Conservation (phyloP, 2,113 vertebrate genomes). For the Petroica traversi region DNA sequence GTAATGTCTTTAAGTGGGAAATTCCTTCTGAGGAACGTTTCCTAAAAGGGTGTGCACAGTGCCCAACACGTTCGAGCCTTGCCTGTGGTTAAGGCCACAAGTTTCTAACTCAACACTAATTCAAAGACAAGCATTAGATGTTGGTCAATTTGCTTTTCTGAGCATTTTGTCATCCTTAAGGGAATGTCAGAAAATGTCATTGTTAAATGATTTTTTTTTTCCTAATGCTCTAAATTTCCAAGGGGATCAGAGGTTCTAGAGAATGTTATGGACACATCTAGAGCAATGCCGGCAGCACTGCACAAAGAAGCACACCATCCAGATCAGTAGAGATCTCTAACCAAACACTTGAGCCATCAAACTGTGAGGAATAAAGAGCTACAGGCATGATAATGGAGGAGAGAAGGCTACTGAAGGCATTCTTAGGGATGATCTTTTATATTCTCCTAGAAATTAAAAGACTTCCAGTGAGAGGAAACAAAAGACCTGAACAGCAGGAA, state of each 20-base stretch:
- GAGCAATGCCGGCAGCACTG: neutral
- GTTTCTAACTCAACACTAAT: neutral
- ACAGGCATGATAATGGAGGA: neutral
- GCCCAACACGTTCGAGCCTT: neutral
- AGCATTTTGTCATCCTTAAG: neutral
- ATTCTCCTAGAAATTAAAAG: constrained; percentile 60
- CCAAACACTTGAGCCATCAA: neutral
- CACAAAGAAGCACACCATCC: neutral
- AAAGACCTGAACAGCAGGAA: constrained; percentile 76
- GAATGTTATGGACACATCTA: neutral
- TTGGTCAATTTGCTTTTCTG: neutral
- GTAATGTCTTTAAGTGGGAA: neutral
- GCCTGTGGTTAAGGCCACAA: neutral
- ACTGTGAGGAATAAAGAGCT: neutral
- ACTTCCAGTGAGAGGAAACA: constrained; percentile 60
- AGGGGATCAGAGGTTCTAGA: neutral
- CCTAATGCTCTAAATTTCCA: neutral
- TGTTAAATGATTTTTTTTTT: neutral
- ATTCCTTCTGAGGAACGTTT: neutral
- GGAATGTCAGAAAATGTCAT: neutral
- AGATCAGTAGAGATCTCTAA: neutral
- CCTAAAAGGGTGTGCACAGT: fast-evolving
- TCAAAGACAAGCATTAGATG: neutral
- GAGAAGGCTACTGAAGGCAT: constrained; percentile 33
- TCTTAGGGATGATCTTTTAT: constrained; percentile 41